Conservation (phyloP, 2,888 invertebrate species). For the Synergus itoensis region DNA sequence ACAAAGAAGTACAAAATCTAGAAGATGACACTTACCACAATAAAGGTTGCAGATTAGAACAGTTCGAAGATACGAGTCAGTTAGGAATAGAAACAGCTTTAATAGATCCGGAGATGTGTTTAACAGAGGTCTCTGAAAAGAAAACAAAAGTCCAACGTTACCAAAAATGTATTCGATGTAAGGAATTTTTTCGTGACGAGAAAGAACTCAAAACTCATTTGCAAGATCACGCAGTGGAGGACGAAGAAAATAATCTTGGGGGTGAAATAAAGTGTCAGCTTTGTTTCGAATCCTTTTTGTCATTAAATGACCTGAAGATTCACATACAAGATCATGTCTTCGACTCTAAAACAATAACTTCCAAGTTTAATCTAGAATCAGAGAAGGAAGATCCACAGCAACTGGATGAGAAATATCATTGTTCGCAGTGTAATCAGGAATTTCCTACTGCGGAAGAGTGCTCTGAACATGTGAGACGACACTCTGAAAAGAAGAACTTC, state of each 20-base stretch:
- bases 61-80: constrained; percentile 42
- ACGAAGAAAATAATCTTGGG: constrained; percentile 47
- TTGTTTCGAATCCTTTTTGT: constrained; percentile 61
- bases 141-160: constrained; percentile 52
- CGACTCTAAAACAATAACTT: constrained; percentile 12
- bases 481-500: constrained; percentile 56
- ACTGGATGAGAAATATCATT: constrained; percentile 49
- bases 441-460: constrained; percentile 60
- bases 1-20: constrained; percentile 46
- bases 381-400: constrained; percentile 23
- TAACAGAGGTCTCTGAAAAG: background rate
- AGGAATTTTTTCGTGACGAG: constrained; percentile 50
- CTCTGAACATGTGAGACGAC: constrained; percentile 56
- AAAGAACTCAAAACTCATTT: constrained; percentile 49
- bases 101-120: constrained; percentile 18
- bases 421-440: constrained; percentile 58
- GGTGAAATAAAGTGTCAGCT: constrained; percentile 64
- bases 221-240: constrained; percentile 39
- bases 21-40: constrained; percentile 44
- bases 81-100: constrained; percentile 43
- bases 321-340: constrained; percentile 67
- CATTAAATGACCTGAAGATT: constrained; percentile 59
- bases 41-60: constrained; percentile 14
- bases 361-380: constrained; percentile 6
- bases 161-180: constrained; percentile 53